Evolutionary conservation across 2,797 vertebrate genomes (phyloP), one percentile per base, ranked within the genome.

Genomic region (Melanotaenia pygmaea): DNA sequence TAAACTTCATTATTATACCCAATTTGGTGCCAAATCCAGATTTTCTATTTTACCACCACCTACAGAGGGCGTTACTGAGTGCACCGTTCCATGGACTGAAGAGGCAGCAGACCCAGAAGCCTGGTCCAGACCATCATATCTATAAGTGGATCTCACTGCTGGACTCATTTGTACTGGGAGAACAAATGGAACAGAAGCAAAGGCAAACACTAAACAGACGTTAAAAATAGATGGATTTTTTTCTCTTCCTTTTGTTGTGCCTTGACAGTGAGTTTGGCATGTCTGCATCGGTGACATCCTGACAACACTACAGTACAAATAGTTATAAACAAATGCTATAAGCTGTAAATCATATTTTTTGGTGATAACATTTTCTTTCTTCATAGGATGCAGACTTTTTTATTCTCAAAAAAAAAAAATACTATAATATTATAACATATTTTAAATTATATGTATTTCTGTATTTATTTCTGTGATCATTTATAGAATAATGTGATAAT

Each of bases 401-500:
- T 18, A 76, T 80, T 75, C 77, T 72, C 58, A 62, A 69, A 68
- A 30, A 24, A 64, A 58, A 58, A 72, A 35, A 76, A 38, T 50
- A 64, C 40, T 66, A 60, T 64, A 63, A 67, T 59, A 67, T 45
- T 9, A 50, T 58, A 57, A 18, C 28, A 57, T 30, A 30, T 18
- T 16, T 57, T 30, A 57, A 32, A 57, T 30, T 57, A 30, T 9
- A 57, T 56, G 16, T 9, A 59, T 66, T 59, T 53, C 32, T 56
- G 14, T 9, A 59, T 66, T 59, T 53, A 67, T 77, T 40, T 80
- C 53, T 79, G 83, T 82, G 77, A 90, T 89, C 75, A 77, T 79
- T 72, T 69, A 68, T 78, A 82, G 66, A 76, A 84, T 84, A 68
- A 76, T 64, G 56, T 69, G 56, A 76, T 78, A 68, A 34, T 74